Base-by-base conservation (phyloP, 2,113 vertebrate species). In the Heliornis fulica region DNA sequence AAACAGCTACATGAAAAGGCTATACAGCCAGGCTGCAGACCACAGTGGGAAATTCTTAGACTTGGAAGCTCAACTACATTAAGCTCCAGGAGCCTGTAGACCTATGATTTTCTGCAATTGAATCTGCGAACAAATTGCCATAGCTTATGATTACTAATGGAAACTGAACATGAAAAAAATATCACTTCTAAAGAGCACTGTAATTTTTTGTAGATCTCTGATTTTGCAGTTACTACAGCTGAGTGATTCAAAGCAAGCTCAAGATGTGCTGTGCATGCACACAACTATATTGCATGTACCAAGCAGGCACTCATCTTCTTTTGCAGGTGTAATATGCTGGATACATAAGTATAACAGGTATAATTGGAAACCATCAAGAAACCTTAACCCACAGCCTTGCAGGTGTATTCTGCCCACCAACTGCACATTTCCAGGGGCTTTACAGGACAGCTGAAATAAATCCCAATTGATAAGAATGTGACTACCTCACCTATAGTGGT, bases 401-500 rank as follows among this genome's bases (percentile, higher is more conserved):
- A 81, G 50, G 34, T 61, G 11, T 84, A 45, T 70, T 95, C 51
- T 70, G 69, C 75, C 43, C 21, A 61, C 15, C 31, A 83, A 5
- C 29, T 32, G 56, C 22, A 65, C 7, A 45, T 79, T 91, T 76
- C 59, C 38, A 50, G 26, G 32, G 8, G 25, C 15, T 87, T 90
- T 87, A 74, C 7, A 76, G 65, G 34, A 83, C 21, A 77, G 38
- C 4, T 87, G 78, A 43, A 77, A 20, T 34, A 92, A 83, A 18
- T 11, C 13, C 2, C 41, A 18, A 13, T 50, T 87, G 64, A 61
- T 72, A 90, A 82, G 31, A 63, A n/a, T n/a, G n/a, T n/a, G 8
- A 77, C 20, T 75, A 72, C 61, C 96, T 98, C 97, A 98, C 99
- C 99, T 97, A 99, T 99, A 59, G 99, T 99, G 66, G 99, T 99